Evolutionary conservation across 2,888 invertebrate genomes (phyloP), one percentile per base, ranked within the genome.

Genomic region (Nineta flava): DNA sequence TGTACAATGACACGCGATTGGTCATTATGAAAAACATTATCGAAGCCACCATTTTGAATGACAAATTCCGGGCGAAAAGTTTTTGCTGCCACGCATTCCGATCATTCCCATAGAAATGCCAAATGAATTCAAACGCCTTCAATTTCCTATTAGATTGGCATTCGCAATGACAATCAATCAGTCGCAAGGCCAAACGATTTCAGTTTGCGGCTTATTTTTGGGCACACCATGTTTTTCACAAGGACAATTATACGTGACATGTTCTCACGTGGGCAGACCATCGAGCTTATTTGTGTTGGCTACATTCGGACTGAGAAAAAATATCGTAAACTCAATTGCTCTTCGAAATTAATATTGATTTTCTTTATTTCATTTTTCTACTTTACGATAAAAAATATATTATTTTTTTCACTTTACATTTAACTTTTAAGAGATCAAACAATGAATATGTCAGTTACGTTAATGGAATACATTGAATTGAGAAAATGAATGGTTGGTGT

Each of bases 81-180:
- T 60, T 12, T 53, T 59, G 7, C 50, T 62, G 19, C 59, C 60
- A 53, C 55, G 59, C 17, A 62, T 63, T 45, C 61, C 61, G 45
- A 58, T 62, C 55, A 61, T 62, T 47, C 57, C 58, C 21, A 57
- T 51, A 1, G 55, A 60, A 49, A 31, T 55, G 42, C 54, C 56
- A 47, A 53, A 62, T 45, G 46, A 53, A 47, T 59, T 61, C 49
- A 59, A 57, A 50, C 50, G 57, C 21, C 7, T 57, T 5, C 60
- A 61, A 50, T 61, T 60, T 55, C 58, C 59, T 9, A 53, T 61
- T 41, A 50, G 58, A 47, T 50, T 60, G 13, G 58, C 57, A 34
- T 60, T 59, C 55, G 60, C 60, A 21, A 61, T 61, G 57, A 54
- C 60, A 9, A 63, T 63, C 46, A 63, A 63, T 56, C 63, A 63